These are phyloP conservation scores for Dipodomys spectabilis DNA, from an alignment of 2,113 vertebrate species.

Conservation along the genomic window DNA sequence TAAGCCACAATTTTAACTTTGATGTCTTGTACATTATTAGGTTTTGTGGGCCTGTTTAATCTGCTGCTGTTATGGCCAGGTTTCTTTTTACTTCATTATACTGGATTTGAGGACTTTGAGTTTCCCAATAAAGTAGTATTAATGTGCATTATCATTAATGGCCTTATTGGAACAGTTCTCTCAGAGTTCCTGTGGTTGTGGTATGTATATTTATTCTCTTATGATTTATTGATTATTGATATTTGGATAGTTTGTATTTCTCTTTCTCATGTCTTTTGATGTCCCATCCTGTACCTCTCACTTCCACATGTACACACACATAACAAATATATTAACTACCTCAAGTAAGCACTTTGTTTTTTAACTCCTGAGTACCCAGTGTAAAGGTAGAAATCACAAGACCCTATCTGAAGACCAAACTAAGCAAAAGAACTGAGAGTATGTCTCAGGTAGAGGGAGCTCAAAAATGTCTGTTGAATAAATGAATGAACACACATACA, in stretches of 20 bases:
- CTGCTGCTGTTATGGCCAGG: conserved; percentile 97
- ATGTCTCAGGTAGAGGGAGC: background rate
- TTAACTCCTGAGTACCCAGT: background rate
- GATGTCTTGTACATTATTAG: conserved; percentile 82
- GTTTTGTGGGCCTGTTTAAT: conserved; percentile 98
- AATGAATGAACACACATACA: background rate
- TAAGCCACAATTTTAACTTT: conserved; percentile 60
- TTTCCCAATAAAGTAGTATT: conserved; percentile 95
- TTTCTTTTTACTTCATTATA: conserved; percentile 97
- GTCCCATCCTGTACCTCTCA: background rate
- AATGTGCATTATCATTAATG: conserved; percentile 96
- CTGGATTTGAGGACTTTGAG: conserved; percentile 95
- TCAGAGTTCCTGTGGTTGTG: conserved; percentile 99
- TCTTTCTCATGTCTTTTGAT: conserved; percentile 49
- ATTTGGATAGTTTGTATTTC: background rate
- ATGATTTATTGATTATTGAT: background rate
- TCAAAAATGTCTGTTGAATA: conserved; percentile 44
- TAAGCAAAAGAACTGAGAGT: too few species aligned
- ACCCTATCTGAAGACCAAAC: too few species aligned
- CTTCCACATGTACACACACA: too few species aligned
- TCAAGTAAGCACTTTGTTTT: background rate
- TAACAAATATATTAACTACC: background rate
- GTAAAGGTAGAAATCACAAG: background rate
- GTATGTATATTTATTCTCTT: conserved; percentile 85
- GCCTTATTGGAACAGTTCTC: conserved; percentile 96